Conservation (phyloP, 2,888 invertebrate genomes). For the Pachymerium ferrugineum region DNA sequence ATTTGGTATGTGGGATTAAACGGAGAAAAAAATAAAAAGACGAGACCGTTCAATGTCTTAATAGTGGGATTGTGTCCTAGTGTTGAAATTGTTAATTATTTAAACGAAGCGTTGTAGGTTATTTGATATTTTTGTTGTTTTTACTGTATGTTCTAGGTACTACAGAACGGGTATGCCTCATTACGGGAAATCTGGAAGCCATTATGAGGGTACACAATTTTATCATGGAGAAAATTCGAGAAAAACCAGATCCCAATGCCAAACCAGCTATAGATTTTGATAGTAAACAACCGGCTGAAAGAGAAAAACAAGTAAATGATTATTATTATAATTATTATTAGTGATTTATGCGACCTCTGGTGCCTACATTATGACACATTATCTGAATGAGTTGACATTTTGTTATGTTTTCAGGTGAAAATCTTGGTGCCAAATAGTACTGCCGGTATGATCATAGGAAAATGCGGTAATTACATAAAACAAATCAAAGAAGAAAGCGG, state of each 20-base stretch:
- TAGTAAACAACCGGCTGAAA: slow-evolving; percentile 70
- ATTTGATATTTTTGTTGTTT: neutral
- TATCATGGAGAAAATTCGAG: slow-evolving; percentile 91
- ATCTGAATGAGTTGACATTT: no score
- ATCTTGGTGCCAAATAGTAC: slow-evolving; percentile 94
- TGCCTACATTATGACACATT: neutral
- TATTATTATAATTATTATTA: neutral
- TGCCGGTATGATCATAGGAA: slow-evolving; percentile 96
- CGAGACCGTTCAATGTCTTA: no score
- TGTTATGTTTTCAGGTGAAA: no score
- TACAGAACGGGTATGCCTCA: slow-evolving; percentile 86
- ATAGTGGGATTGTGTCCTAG: no score
- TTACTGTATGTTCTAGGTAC: slow-evolving; percentile 60
- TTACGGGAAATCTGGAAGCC: slow-evolving; percentile 83
- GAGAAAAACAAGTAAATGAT: slow-evolving; percentile 69
- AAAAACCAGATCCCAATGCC: slow-evolving; percentile 84
- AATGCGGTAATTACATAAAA: slow-evolving; percentile 92
- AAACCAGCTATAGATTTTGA: slow-evolving; percentile 72
- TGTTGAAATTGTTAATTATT: no score
- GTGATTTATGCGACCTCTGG: no score
- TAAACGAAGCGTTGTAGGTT: no score
- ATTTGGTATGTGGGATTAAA: neutral
- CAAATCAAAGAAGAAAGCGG: slow-evolving; percentile 91
- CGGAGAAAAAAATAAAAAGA: no score
- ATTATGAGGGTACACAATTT: slow-evolving; percentile 87